A percentile compares a stretch with the other conserved stretches of the same genome.
phyloP scores from a whole-genome alignment of 2,113 vertebrate species.

The Grammomys surdaster region DNA sequence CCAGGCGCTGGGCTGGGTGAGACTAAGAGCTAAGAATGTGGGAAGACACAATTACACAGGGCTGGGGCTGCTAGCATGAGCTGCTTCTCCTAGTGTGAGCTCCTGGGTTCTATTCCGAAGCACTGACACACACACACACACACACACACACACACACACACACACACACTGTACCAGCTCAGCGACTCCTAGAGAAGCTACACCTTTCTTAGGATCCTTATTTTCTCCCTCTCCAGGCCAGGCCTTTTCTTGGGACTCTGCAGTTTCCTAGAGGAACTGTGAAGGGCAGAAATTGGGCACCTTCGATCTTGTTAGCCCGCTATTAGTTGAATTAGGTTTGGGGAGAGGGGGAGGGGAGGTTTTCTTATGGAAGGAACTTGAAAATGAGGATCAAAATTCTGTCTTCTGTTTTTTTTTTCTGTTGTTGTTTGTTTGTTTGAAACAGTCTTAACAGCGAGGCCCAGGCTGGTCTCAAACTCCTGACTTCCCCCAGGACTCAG shows the following conservation, averaged over 20 bases:
- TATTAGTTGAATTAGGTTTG: not conserved
- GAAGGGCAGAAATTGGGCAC: not conserved
- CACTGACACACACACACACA: not conserved
- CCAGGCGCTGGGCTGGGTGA: not conserved
- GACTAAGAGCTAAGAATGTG: no score
- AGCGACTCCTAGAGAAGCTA: not conserved
- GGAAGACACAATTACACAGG: not conserved
- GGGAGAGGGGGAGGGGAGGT: no score
- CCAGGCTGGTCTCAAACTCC: not conserved
- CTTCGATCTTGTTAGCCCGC: not conserved
- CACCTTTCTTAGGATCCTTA: not conserved
- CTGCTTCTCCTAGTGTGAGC: not conserved
- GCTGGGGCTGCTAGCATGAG: not conserved
- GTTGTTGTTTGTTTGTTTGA: not conserved
- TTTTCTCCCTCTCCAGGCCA: no score
- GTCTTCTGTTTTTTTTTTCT: not conserved
- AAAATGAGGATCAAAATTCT: not conserved
- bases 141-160: not conserved
- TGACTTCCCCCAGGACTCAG: not conserved
- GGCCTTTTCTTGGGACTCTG: not conserved
- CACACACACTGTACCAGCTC: not conserved
- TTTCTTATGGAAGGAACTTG: slow-evolving; percentile 6
- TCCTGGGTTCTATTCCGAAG: not conserved
- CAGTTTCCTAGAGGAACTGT: not conserved
- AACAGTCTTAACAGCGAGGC: not conserved